A percentile compares a stretch with the other conserved stretches of the same genome.
phyloP scores from a whole-genome alignment of 2,113 vertebrate genomes.

The Ciconia boyciana region DNA sequence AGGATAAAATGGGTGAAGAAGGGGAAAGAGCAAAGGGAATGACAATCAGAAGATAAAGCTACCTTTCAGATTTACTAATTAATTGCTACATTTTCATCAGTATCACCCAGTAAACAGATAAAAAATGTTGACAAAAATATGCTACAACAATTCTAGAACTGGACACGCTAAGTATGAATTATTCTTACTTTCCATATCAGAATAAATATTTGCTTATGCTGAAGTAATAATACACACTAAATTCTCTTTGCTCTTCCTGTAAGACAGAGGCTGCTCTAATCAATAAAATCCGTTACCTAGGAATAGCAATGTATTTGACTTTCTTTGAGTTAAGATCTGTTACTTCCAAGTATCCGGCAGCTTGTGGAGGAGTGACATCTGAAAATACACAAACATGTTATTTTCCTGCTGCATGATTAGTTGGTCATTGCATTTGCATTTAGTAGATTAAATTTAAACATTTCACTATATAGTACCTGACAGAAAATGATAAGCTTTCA shows the following conservation, averaged over 20 bases:
- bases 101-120: not conserved
- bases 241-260: not conserved
- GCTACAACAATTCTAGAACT: not conserved
- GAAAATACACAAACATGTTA: slow-evolving; percentile 50
- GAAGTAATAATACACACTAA: not conserved
- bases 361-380: slow-evolving; percentile 86
- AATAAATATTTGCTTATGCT: not conserved
- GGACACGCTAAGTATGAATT: not conserved
- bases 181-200: not conserved
- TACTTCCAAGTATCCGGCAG: slow-evolving; percentile 91
- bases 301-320: slow-evolving; percentile 92
- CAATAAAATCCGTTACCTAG: slow-evolving; percentile 78
- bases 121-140: not conserved
- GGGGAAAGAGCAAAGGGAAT: not conserved
- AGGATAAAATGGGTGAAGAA: not conserved
- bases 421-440: not conserved
- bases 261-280: not conserved
- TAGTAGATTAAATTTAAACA: not conserved
- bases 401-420: slow-evolving; percentile 7
- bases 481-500: slow-evolving; percentile 10
- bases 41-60: not conserved
- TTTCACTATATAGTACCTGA: not conserved
- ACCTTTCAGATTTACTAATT: not conserved
- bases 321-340: slow-evolving; percentile 93
- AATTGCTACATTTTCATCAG: not conserved